phyloP scores from a whole-genome alignment of 2,113 vertebrate genomes.

The Prinia subflava region DNA sequence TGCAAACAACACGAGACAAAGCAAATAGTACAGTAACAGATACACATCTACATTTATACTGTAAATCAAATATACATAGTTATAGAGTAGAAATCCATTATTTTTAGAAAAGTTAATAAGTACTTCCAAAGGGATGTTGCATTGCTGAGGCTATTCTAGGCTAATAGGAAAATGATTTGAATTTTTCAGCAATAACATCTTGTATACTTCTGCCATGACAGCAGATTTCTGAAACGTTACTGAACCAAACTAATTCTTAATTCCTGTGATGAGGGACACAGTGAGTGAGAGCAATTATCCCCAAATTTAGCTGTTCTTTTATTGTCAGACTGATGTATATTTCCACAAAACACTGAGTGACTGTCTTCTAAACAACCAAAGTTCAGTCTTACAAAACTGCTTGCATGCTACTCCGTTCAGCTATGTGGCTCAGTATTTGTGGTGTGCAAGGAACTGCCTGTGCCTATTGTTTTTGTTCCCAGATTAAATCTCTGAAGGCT shows the following conservation, averaged over 20 bases:
- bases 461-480: slow-evolving; percentile 1
- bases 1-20: background rate
- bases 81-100: background rate
- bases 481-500: background rate
- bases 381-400: background rate
- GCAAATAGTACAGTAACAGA: background rate
- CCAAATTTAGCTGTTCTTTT: background rate
- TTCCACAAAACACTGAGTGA: background rate
- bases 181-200: background rate
- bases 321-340: background rate
- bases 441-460: background rate
- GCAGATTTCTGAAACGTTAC: background rate
- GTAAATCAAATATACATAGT: background rate
- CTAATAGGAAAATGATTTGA: background rate
- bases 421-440: background rate
- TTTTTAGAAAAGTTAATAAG: background rate
- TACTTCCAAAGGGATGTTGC: background rate
- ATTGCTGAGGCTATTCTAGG: background rate
- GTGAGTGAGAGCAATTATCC: background rate
- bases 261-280: background rate
- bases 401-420: background rate
- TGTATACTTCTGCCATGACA: background rate
- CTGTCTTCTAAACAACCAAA: background rate
- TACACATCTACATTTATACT: background rate
- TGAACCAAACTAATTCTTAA: background rate